Base-by-base conservation (phyloP, 2,888 invertebrate genomes). In the Criorhina ranunculi region DNA sequence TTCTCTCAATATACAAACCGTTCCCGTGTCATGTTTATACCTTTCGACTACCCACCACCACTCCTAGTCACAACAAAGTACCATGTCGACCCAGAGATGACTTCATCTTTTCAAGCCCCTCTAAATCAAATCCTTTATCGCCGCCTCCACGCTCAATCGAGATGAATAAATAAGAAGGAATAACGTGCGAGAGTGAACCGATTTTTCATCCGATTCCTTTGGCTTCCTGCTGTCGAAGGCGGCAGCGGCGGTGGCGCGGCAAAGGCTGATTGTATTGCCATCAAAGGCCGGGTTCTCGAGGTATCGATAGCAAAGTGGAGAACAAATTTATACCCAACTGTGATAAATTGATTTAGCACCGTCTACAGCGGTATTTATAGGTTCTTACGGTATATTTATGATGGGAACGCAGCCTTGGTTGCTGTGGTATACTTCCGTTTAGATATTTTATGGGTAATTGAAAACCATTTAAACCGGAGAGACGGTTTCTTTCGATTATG, bases 61-160 rank as follows among this genome's bases (percentile, higher is more conserved):
- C 40, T 17, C 12, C 8, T 17, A n/a, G n/a, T n/a, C n/a, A n/a
- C 6, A n/a, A 7, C 51, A 15, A 29, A 9, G 2, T 35, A 8
- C 33, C 2, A 19, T 9, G 17, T 9, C 11, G 6, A 33, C 35
- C 60, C 35, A 53, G 15, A 53, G 44, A 72, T 72, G 72, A 64
- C 70, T 72, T 79, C 70, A 59, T 60, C 80, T 69, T 55, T 46
- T 11, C n/a, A 15, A 29, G 31, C 33, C 29, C 19, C 44, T 17
- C 40, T 40, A 69, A 81, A 75, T 69, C 55, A 69, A 62, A 75
- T 81, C 67, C 66, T 81, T 81, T 81, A 75, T 81, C 80, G 80
- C 35, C 59, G 51, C 44, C 62, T 55, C 24, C 24, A 3, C 12
- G 75, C 49, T 72, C 59, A 53, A 77, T 77, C 51, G 62, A 29